Evolutionary conservation across 2,797 vertebrate genomes (phyloP).

Genomic region (Hylomyscus alleni): DNA sequence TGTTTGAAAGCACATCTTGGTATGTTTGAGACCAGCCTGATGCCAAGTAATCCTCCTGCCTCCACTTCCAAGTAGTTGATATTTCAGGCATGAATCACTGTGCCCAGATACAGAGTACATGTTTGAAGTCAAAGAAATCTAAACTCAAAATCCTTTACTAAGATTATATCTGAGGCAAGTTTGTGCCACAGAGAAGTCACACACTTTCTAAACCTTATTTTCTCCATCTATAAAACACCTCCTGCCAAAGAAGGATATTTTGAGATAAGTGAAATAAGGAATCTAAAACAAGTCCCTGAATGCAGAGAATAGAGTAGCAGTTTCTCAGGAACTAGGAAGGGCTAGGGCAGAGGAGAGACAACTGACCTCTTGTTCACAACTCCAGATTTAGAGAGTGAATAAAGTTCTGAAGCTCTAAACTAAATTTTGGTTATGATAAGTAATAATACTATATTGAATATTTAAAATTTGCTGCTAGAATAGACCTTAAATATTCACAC

Average conservation of each 20-base stretch:
- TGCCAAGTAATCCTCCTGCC: neutral
- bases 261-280: neutral
- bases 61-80: neutral
- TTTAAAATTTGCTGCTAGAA: neutral
- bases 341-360: accelerated
- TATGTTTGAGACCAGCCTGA: neutral
- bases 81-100: neutral
- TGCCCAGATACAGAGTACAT: neutral
- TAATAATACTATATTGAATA: neutral
- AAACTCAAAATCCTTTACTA: neutral
- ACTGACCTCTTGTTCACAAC: neutral
- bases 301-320: neutral
- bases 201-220: neutral
- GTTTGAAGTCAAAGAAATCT: neutral
- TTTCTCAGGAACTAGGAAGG: neutral
- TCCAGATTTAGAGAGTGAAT: neutral
- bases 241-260: neutral
- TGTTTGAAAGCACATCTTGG: neutral
- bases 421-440: neutral
- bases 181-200: neutral
- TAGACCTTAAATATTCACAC: neutral
- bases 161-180: neutral
- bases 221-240: neutral
- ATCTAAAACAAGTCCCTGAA: neutral
- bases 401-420: neutral